Percentiles rank a stretch among this genome's conserved stretches.
phyloP scores from a whole-genome alignment of 2,113 vertebrate genomes.

The Epinephelus moara region DNA sequence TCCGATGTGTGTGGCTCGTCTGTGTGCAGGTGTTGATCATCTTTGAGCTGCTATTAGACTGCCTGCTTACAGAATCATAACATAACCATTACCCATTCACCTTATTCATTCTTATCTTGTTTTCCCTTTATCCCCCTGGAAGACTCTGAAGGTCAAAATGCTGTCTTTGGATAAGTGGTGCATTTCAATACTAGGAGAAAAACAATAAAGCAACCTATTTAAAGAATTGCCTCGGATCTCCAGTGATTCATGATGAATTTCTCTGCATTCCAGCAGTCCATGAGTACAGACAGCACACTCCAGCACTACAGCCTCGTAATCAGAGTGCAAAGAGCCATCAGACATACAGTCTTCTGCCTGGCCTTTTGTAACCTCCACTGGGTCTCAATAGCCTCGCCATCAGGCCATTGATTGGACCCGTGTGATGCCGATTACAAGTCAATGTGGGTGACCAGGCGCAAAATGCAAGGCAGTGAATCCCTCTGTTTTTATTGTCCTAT shows the following conservation, averaged over 20 bases:
- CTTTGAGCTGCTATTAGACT: slow-evolving; percentile 29
- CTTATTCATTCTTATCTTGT: slow-evolving; percentile 29
- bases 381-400: slow-evolving; percentile 32
- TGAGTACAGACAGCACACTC: not conserved
- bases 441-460: slow-evolving; percentile 50
- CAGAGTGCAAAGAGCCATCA: slow-evolving; percentile 22
- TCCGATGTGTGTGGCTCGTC: slow-evolving; percentile 19
- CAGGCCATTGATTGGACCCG: slow-evolving; percentile 57
- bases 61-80: slow-evolving; percentile 31
- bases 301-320: not conserved
- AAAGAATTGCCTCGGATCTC: slow-evolving; percentile 27
- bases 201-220: slow-evolving; percentile 29
- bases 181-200: slow-evolving; percentile 31
- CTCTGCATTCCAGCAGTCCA: slow-evolving; percentile 1
- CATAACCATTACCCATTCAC: slow-evolving; percentile 19
- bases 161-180: slow-evolving; percentile 28
- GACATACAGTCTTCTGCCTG: slow-evolving; percentile 28
- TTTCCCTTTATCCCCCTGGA: slow-evolving; percentile 19
- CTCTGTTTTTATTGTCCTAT: slow-evolving; percentile 63
- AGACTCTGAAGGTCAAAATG: slow-evolving; percentile 40
- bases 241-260: slow-evolving; percentile 2
- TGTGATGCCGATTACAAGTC: slow-evolving; percentile 56
- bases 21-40: slow-evolving; percentile 3
- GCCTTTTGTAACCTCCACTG: slow-evolving; percentile 30
- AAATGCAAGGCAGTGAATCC: slow-evolving; percentile 55